Conservation (phyloP, 2,888 invertebrate species). For the Sabellastarte sp. region DNA sequence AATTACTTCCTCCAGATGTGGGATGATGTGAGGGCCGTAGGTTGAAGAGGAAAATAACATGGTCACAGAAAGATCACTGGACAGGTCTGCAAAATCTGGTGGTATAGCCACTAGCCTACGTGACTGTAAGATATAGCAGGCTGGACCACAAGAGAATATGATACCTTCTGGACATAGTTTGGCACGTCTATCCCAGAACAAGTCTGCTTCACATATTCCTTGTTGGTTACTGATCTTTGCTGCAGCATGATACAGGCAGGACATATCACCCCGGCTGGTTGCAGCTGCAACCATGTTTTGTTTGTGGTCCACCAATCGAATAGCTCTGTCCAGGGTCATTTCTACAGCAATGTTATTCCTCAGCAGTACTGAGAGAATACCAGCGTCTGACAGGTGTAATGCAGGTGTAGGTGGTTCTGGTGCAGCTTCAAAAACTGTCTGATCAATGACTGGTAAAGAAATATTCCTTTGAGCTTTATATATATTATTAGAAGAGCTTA, state of each 20-base stretch:
- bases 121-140: conserved; percentile 40
- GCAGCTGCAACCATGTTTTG: conserved; percentile 55
- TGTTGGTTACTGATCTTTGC: conserved; percentile 57
- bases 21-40: conserved; percentile 50
- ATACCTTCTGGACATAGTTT: conserved; percentile 42
- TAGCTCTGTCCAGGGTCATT: conserved; percentile 56
- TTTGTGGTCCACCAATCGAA: conserved; percentile 58
- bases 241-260: conserved; percentile 55
- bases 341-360: conserved; percentile 57
- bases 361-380: too few relatives aligned
- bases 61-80: conserved; percentile 51
- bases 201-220: conserved; percentile 53
- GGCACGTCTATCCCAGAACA: conserved; percentile 43
- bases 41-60: conserved; percentile 51
- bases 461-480: too few relatives aligned
- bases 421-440: too few relatives aligned
- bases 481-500: too few relatives aligned
- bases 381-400: too few relatives aligned
- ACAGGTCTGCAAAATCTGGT: conserved; percentile 46
- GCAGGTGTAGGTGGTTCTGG: too few relatives aligned
- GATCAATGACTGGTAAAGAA: too few relatives aligned
- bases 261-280: conserved; percentile 49
- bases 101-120: conserved; percentile 18
- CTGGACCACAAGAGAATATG: conserved; percentile 40
- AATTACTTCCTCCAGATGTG: conserved; percentile 48